A percentile compares a stretch with the other conserved stretches of the same genome.
Evolutionary conservation across 2,113 vertebrate genomes (phyloP).

Genomic region (Naja naja): DNA sequence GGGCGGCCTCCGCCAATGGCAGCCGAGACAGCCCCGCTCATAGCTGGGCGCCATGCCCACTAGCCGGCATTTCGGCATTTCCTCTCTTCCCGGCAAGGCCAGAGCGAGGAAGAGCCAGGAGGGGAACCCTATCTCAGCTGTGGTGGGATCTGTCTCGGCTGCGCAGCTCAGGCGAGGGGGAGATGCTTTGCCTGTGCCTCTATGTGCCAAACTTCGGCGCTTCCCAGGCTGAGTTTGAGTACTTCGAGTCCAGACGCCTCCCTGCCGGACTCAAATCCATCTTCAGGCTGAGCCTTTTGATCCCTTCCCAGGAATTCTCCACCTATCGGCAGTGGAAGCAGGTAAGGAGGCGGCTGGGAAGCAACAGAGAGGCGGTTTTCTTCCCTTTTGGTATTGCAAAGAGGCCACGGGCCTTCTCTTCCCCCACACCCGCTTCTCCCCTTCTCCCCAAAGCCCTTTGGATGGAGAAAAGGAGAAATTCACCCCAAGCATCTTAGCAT

Average conservation of each 20-base stretch:
- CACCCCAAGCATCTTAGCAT: not conserved
- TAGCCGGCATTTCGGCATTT: conserved; percentile 77
- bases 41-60: conserved; percentile 52
- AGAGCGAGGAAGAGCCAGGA: not conserved
- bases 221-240: conserved; percentile 83
- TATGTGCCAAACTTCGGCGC: conserved; percentile 83
- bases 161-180: conserved; percentile 10
- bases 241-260: conserved; percentile 90
- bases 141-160: not conserved
- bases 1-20: conserved; percentile 65
- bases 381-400: not conserved
- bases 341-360: conserved; percentile 45
- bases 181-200: conserved; percentile 90
- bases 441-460: not conserved
- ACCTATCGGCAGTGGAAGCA: conserved; percentile 89
- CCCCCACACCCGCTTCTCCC: not conserved
- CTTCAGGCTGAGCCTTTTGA: conserved; percentile 86
- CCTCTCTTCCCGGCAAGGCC: conserved; percentile 20
- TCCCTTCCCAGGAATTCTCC: conserved; percentile 89
- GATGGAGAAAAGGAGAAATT: not conserved
- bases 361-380: rapidly evolving
- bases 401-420: rapidly evolving
- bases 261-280: conserved; percentile 87
- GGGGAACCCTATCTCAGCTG: not conserved
- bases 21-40: conserved; percentile 14